Conservation (phyloP, 64 coral and sea anemone genomes). For the Pachyseris speciosa region DNA sequence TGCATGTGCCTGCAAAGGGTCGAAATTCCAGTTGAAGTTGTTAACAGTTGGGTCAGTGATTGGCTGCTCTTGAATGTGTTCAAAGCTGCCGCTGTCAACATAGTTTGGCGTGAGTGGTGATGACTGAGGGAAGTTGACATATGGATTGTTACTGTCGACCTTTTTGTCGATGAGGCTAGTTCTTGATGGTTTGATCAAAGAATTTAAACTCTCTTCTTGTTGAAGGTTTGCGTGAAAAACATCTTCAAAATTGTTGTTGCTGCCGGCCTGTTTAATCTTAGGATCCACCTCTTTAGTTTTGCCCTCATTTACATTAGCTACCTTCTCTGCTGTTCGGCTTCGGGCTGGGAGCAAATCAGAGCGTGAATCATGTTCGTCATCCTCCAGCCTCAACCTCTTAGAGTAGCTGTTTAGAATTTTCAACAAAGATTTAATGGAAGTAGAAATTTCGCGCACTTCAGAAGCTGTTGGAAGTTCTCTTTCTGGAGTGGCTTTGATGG, state of each 20-base stretch:
- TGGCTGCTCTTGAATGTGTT: slow-evolving; percentile 38
- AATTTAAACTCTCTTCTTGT: neutral
- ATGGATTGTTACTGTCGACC: neutral
- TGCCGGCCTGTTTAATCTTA: neutral
- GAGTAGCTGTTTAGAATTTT: slow-evolving; percentile 14
- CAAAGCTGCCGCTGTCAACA: slow-evolving; percentile 24
- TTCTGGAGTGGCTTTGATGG: neutral
- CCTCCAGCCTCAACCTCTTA: neutral
- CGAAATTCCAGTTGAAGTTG: slow-evolving; percentile 7
- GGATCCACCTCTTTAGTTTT: neutral
- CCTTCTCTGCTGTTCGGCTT: neutral
- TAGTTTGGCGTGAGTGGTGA: neutral
- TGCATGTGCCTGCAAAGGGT: neutral
- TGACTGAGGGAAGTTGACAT: slow-evolving; percentile 11
- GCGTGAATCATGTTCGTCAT: neutral
- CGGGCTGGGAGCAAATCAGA: neutral
- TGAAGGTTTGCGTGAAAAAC: neutral
- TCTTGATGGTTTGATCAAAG: neutral
- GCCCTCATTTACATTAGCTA: neutral
- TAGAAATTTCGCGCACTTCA: slow-evolving; percentile 22
- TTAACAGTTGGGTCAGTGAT: neutral
- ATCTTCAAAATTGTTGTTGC: neutral
- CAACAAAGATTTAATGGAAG: slow-evolving; percentile 30
- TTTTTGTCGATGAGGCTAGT: neutral
- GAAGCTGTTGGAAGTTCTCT: slow-evolving; percentile 3